Evolutionary conservation across 2,797 vertebrate genomes (phyloP).

Genomic region (Pygocentrus nattereri): DNA sequence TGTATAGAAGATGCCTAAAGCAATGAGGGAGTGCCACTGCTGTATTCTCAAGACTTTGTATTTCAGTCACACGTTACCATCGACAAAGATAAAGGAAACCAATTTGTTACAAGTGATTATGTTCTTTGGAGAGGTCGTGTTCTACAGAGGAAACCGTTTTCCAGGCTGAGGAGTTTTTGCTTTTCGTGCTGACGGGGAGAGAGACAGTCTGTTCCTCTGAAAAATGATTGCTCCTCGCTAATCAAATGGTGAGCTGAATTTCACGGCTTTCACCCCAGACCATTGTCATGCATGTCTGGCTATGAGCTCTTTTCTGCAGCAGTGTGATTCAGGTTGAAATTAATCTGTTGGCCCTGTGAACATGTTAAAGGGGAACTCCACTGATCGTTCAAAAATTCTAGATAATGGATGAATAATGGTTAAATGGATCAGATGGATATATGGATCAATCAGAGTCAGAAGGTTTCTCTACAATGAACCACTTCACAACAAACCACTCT

Average conservation of each 20-base stretch:
- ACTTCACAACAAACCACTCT: too few relatives aligned
- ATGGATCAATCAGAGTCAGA: too few relatives aligned
- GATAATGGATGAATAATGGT: too few relatives aligned
- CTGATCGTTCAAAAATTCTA: too few relatives aligned
- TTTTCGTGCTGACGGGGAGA: conserved; percentile 36
- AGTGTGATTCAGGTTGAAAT: conserved; percentile 22
- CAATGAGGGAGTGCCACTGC: conserved; percentile 20
- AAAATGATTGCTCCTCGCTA: conserved; percentile 42
- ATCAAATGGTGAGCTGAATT: conserved; percentile 48
- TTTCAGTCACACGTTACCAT: conserved; percentile 55
- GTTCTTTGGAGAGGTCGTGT: conserved; percentile 29
- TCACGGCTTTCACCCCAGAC: conserved; percentile 33
- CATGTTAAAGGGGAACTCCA: too few relatives aligned
- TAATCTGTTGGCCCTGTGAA: neutral
- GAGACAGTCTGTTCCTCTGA: conserved; percentile 30
- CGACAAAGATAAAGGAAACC: conserved; percentile 50
- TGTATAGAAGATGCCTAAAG: conserved; percentile 10
- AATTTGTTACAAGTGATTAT: conserved; percentile 53
- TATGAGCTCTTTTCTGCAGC: neutral
- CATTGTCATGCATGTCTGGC: conserved; percentile 38
- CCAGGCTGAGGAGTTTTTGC: conserved; percentile 32
- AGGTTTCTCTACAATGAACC: too few relatives aligned
- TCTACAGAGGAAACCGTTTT: conserved; percentile 43
- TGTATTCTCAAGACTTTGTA: conserved; percentile 43
- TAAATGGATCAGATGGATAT: too few relatives aligned